Evolutionary conservation across 2,113 vertebrate genomes (phyloP), one percentile per base, ranked within the genome.

Genomic region (Crotalus tigris): DNA sequence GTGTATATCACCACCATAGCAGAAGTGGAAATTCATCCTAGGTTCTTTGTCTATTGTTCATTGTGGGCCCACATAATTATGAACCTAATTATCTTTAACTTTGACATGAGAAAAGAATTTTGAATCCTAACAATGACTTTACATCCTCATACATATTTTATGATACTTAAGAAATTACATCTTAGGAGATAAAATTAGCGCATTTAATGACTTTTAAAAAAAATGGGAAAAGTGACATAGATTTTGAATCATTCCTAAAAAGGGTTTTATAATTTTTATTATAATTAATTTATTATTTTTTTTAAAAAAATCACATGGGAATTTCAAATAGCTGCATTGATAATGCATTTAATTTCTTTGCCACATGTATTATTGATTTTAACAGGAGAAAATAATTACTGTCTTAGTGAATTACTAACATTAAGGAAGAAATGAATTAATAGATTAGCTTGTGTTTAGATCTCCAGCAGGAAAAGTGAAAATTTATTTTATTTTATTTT

Each of bases 31-130:
- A 96, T 92, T 1, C 21, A 94, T 96, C 93, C 53, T 93, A 44
- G 69, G 94, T 90, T 94, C 88, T 59, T 58, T 92, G 51, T 96
- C 87, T 86, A 10, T 95, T 95, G 95, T 75, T 96, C 96, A 97
- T 94, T 54, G 92, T 92, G 91, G 95, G 92, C 88, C 89, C 96
- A 89, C 95, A 92, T 97, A 94, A 97, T 96, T 96, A 95, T 15
- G 86, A 96, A 94, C 87, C 55, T 96, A 96, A 94, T 94, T 95
- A 90, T 97, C 94, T 97, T 97, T 96, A 95, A 96, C 95, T 96
- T 97, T 96, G 95, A 87, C 91, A 91, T 7, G 92, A 94, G 24
- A 46, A 90, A 57, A 88, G 69, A 87, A 19, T 95, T 93, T 94
- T 94, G 95, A 93, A 93, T 94, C 90, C 92, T 96, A 92, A 94